Evolutionary conservation across 2,113 vertebrate genomes (phyloP).

Genomic region (Percina caprodes): DNA sequence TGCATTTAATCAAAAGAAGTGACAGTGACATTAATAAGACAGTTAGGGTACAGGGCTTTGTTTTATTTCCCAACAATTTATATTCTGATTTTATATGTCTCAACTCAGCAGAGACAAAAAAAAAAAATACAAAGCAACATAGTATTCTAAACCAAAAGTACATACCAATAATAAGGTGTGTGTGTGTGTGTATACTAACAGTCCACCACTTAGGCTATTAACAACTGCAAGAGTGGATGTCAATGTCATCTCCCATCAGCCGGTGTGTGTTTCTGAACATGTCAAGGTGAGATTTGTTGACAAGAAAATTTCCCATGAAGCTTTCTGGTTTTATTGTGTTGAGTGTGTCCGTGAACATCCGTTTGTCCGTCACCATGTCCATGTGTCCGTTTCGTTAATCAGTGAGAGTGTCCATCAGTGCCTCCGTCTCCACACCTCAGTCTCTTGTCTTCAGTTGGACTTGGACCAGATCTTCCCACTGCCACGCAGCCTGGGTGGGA

Average conservation of each 20-base stretch:
- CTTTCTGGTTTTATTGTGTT: slow-evolving; percentile 43
- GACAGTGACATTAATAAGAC: slow-evolving; percentile 76
- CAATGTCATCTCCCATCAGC: slow-evolving; percentile 51
- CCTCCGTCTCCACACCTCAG: slow-evolving; percentile 25
- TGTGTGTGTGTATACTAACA: slow-evolving; percentile 33
- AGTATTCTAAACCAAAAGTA: slow-evolving; percentile 69
- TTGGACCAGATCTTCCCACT: slow-evolving; percentile 99
- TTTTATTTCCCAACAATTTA: slow-evolving; percentile 80
- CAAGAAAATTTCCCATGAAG: slow-evolving; percentile 57
- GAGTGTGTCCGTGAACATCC: slow-evolving; percentile 29
- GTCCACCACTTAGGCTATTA: slow-evolving; percentile 36
- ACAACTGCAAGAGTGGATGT: slow-evolving; percentile 46
- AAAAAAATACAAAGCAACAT: slow-evolving; percentile 69
- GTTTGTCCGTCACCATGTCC: slow-evolving; percentile 49
- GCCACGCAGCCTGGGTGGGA: slow-evolving; percentile 89
- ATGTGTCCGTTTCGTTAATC: slow-evolving; percentile 48
- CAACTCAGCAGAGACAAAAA: slow-evolving; percentile 64
- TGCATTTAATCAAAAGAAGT: slow-evolving; percentile 71
- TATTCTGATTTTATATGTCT: slow-evolving; percentile 75
- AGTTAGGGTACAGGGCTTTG: slow-evolving; percentile 60
- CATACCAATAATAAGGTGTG: slow-evolving; percentile 22
- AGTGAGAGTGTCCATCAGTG: slow-evolving; percentile 57
- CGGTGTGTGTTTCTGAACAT: slow-evolving; percentile 52
- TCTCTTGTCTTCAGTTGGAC: slow-evolving; percentile 88
- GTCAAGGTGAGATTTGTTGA: slow-evolving; percentile 52